Evolutionary conservation across 35 echinoderm and acorn worm genomes (phyloP).

Genomic region (Heliocidaris erythrogramma): DNA sequence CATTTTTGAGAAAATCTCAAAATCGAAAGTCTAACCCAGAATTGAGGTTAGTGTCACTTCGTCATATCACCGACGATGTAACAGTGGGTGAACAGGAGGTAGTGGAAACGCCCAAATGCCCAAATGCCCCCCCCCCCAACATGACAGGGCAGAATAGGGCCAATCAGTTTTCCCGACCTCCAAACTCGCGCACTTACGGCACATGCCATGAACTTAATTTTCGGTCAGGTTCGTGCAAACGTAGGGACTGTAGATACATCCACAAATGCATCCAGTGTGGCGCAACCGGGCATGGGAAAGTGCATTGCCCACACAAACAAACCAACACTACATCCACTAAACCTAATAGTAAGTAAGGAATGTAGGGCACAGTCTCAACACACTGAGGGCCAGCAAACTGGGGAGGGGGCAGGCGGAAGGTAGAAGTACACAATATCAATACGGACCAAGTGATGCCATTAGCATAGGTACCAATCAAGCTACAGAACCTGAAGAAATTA

Average conservation of each 20-base stretch:
- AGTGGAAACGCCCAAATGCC: not conserved
- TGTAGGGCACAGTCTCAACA: not conserved
- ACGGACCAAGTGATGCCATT: not conserved
- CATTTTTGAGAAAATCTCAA: too few relatives aligned
- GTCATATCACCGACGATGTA: too few relatives aligned
- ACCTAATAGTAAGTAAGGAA: not conserved
- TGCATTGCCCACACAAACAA: not conserved
- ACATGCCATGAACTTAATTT: not conserved
- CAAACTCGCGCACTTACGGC: not conserved
- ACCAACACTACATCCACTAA: not conserved
- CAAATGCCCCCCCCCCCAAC: not conserved
- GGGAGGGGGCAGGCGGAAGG: not conserved
- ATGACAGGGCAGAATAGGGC: not conserved
- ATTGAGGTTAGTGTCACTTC: too few relatives aligned
- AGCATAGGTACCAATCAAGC: not conserved
- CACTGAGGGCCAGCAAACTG: not conserved
- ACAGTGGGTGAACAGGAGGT: not conserved
- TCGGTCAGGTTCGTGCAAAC: not conserved
- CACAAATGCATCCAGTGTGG: slow-evolving; percentile 5
- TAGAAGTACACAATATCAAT: not conserved
- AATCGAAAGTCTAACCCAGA: too few relatives aligned
- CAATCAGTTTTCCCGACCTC: not conserved
- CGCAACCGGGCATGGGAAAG: not conserved
- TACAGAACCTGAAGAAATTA: not conserved
- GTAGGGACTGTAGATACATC: not conserved